phyloP scores from a whole-genome alignment of 2,113 vertebrate genomes.

The Limanda limanda region DNA sequence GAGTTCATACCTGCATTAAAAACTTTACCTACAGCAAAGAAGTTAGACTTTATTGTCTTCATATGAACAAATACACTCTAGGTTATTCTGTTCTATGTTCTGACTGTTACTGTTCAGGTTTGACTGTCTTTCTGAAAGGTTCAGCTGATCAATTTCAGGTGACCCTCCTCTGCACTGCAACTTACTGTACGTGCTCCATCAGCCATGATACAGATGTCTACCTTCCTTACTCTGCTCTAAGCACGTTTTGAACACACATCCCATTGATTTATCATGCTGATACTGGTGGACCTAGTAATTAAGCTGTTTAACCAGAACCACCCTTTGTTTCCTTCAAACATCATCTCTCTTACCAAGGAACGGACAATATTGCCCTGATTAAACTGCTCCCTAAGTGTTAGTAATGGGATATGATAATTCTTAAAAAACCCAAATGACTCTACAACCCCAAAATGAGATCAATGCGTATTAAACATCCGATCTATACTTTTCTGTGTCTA shows the following conservation, averaged over 20 bases:
- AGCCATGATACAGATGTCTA: neutral
- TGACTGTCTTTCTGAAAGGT: too few species aligned
- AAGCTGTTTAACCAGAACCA: neutral
- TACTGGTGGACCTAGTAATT: neutral
- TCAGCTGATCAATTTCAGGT: too few species aligned
- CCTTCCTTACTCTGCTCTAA: neutral
- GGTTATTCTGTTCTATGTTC: too few species aligned
- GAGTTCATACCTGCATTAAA: neutral
- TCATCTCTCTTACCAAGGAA: neutral
- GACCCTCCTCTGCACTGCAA: neutral
- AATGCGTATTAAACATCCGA: neutral
- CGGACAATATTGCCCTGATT: neutral
- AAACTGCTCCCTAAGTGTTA: neutral
- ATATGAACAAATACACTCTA: too few species aligned
- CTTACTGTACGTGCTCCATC: neutral
- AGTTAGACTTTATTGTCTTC: too few species aligned
- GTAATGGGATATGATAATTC: constrained; percentile 7
- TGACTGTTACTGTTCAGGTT: too few species aligned
- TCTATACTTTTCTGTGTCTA: too few species aligned
- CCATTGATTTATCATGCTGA: neutral
- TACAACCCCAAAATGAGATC: constrained; percentile 9
- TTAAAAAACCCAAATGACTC: neutral
- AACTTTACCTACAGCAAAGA: too few species aligned
- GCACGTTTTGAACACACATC: neutral
- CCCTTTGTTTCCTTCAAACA: neutral